Conservation (phyloP, 2,888 invertebrate genomes). For the Xanthia togata region DNA sequence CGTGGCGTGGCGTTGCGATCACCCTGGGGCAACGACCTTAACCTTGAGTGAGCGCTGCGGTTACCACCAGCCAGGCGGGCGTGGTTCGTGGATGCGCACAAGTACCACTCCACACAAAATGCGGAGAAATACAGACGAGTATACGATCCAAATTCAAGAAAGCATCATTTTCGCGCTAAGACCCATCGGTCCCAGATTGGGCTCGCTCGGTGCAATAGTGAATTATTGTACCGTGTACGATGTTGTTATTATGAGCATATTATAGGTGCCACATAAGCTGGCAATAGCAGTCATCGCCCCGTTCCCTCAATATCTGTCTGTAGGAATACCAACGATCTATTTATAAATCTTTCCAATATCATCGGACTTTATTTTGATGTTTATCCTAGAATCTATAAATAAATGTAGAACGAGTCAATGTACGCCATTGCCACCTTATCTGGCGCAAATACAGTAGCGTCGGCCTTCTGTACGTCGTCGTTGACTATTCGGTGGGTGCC, state of each 20-base stretch:
- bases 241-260: neutral
- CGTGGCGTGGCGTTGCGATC: neutral
- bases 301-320: neutral
- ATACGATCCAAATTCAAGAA: neutral
- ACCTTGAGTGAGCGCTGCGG: constrained; percentile 74
- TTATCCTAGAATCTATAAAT: neutral
- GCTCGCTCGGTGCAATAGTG: neutral
- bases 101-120: constrained; percentile 19
- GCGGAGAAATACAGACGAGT: no score
- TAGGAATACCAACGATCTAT: neutral
- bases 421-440: neutral
- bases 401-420: neutral
- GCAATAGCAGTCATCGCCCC: neutral
- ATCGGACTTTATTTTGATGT: neutral
- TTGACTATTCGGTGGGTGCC: neutral
- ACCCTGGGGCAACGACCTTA: constrained; percentile 54
- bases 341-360: neutral
- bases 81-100: neutral
- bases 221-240: neutral
- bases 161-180: no score
- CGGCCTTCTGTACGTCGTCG: constrained; percentile 16
- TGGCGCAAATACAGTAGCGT: neutral
- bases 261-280: neutral
- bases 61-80: neutral
- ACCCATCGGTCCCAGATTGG: neutral